Evolutionary conservation across 53 echinoderm and acorn worm species (phyloP).

Genomic region (Paracentrotus lividus): DNA sequence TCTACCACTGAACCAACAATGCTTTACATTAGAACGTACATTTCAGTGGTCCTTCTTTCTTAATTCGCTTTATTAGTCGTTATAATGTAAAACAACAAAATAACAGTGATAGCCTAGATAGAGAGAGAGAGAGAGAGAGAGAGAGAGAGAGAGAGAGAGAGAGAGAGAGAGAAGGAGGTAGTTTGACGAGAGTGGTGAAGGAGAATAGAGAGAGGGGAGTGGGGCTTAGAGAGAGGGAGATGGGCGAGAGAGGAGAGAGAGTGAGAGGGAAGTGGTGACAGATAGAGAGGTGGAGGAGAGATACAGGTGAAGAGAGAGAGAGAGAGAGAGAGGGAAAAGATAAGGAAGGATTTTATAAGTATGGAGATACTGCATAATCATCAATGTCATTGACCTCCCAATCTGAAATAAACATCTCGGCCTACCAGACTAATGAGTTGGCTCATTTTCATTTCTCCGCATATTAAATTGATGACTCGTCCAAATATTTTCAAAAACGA

Average conservation of each 20-base stretch:
- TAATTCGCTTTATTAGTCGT: no score
- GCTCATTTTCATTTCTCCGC: background rate
- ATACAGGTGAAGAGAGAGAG: background rate
- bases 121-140: slow-evolving; percentile 30
- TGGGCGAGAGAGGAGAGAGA: background rate
- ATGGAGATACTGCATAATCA: background rate
- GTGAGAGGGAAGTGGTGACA: no score
- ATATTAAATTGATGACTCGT: slow-evolving; percentile 5
- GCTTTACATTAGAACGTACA: no score
- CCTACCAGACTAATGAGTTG: background rate
- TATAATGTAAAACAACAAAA: no score
- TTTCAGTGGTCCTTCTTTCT: no score
- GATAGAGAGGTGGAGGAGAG: no score
- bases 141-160: background rate
- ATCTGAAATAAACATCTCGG: background rate
- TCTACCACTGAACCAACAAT: no score
- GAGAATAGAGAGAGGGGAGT: no score
- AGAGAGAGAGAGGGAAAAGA: slow-evolving; percentile 30
- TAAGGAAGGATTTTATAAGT: background rate
- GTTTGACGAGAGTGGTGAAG: no score
- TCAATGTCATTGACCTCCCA: background rate
- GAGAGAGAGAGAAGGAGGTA: no score
- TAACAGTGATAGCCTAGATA: no score
- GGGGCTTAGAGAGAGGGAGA: background rate
- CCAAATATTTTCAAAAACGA: background rate